Evolutionary conservation across 2,888 invertebrate genomes (phyloP), one percentile per base, ranked within the genome.

Genomic region (Clostera curtula): DNA sequence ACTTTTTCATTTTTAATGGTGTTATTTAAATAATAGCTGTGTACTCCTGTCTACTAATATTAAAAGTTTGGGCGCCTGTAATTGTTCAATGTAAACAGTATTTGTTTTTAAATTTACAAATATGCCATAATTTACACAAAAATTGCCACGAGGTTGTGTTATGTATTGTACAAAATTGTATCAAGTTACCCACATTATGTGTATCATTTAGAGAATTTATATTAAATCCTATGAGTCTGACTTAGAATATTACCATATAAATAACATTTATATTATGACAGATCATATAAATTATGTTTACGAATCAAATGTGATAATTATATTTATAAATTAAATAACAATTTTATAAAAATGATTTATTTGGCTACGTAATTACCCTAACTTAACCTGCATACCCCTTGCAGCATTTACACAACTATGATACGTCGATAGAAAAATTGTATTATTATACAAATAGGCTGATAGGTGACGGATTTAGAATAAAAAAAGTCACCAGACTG

Each of bases 201-300:
- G 53, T 61, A 43, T 62, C 59, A 59, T 65, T 56, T 62, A 61
- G 61, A 66, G 68, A 72, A 72, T 75, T 74, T 77, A 77, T 76
- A 74, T 76, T 73, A 70, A 76, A 76, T 76, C 79, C 75, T 73
- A 68, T 65, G 70, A 79, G 77, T 79, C 77, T 79, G 77, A 77
- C 56, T 74, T 75, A 76, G 70, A 50, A 53, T 72, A 60, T n/a
- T n/a, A n/a, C 49, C 62, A 54, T 59, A 55, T 59, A 61, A 70
- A 57, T 3, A n/a, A 5, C 56, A 61, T 70, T 66, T 60, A 60
- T 60, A 66, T 63, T 60, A 60, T 60, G 60, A 72, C 65, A 72
- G 56, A 74, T 69, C 67, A 63, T 71, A 56, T 53, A 56, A n/a
- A 52, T 55, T 64, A 59, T 66, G 49, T 65, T 67, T 56, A 54